These are phyloP conservation scores for Leptonema lineaticorne DNA, from an alignment of 1,140 invertebrate genomes.

Conservation along the genomic window DNA sequence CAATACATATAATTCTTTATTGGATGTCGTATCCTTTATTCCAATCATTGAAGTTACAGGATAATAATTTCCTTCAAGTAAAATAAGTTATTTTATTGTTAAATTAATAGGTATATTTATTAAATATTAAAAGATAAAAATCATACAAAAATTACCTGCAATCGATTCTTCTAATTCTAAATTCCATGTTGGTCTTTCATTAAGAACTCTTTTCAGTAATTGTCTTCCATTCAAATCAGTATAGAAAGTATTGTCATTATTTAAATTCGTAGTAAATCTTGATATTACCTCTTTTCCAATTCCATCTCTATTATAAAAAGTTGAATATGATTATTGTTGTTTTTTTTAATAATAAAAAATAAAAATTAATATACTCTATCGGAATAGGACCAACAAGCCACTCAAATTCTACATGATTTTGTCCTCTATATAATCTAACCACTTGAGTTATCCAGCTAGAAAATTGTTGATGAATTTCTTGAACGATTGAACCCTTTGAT, in stretches of 20 bases:
- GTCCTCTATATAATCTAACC: constrained; percentile 69
- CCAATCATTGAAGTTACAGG: constrained; percentile 87
- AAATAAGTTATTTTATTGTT: not conserved
- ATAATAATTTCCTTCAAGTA: constrained; percentile 77
- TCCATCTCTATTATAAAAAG: constrained; percentile 53
- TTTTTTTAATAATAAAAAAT: not conserved
- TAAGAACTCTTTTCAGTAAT: constrained; percentile 70
- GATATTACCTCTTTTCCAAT: constrained; percentile 83
- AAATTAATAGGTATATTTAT: not conserved
- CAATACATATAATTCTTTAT: constrained; percentile 65
- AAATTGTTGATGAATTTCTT: constrained; percentile 78
- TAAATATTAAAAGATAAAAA: not conserved
- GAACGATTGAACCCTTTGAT: constrained; percentile 64
- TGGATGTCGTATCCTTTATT: constrained; percentile 59
- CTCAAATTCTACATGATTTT: constrained; percentile 78
- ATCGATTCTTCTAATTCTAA: constrained; percentile 68
- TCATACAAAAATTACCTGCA: constrained; percentile 54
- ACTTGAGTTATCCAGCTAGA: constrained; percentile 78
- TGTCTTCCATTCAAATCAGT: constrained; percentile 95
- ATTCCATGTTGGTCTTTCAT: constrained; percentile 76
- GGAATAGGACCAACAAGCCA: constrained; percentile 95
- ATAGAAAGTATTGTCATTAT: constrained; percentile 73
- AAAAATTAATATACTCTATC: constrained; percentile 63
- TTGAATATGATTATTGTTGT: not conserved
- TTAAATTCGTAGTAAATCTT: constrained; percentile 66